A percentile compares a stretch with the other conserved stretches of the same genome.
phyloP scores from a whole-genome alignment of 2,888 invertebrate species.

The Busseola fusca region DNA sequence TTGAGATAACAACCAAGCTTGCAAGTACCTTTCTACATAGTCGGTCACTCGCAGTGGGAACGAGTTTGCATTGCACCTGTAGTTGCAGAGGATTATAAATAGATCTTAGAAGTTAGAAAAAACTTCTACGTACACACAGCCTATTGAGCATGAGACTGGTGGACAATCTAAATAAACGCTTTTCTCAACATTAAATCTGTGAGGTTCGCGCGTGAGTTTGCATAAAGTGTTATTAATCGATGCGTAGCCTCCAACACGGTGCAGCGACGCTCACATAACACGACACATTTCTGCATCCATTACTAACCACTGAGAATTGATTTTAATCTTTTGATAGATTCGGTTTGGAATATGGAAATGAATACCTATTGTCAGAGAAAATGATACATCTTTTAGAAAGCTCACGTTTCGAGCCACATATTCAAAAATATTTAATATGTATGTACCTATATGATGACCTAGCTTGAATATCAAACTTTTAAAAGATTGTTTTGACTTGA shows the following conservation, averaged over 20 bases:
- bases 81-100: slow-evolving; percentile 35
- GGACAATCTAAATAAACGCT: slow-evolving; percentile 19
- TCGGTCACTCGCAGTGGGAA: slow-evolving; percentile 4
- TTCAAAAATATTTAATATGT: neutral
- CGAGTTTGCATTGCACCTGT: slow-evolving; percentile 41
- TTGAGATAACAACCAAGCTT: neutral
- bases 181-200: slow-evolving; percentile 14
- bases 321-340: slow-evolving; percentile 41
- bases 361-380: slow-evolving; percentile 9
- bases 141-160: neutral
- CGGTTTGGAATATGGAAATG: slow-evolving; percentile 16
- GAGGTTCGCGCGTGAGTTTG: slow-evolving; percentile 42
- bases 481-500: no score
- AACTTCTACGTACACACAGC: slow-evolving; percentile 9
- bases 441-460: neutral
- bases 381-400: slow-evolving; percentile 23
- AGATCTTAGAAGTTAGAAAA: slow-evolving; percentile 34
- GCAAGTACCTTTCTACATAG: neutral
- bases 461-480: neutral
- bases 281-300: slow-evolving; percentile 40
- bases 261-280: slow-evolving; percentile 44
- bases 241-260: slow-evolving; percentile 34
- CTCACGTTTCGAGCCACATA: neutral
- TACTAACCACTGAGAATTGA: slow-evolving; percentile 27
- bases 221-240: slow-evolving; percentile 36